Evolutionary conservation across 2,113 vertebrate species (phyloP).

Genomic region (Paramormyrops kingsleyae): DNA sequence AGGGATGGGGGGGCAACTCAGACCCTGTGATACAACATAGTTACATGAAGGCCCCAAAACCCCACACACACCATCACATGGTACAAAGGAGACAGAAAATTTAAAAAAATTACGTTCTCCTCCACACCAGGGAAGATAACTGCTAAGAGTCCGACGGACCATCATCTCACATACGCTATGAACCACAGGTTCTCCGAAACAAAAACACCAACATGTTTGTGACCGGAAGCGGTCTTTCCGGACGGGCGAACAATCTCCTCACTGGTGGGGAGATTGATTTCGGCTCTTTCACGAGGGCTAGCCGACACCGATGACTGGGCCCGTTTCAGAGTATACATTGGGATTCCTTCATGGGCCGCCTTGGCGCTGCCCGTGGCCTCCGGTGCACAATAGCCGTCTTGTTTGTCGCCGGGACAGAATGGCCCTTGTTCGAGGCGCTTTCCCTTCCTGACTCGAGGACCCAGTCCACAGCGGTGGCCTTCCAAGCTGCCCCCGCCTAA

Average conservation of each 20-base stretch:
- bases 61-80: not conserved
- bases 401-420: conserved; percentile 34
- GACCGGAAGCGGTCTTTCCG: not conserved
- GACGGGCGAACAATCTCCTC: conserved; percentile 43
- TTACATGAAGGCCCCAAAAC: not conserved
- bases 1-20: not conserved
- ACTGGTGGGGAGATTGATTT: conserved; percentile 41
- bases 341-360: conserved; percentile 44
- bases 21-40: not conserved
- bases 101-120: too few species aligned
- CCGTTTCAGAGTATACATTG: conserved; percentile 38
- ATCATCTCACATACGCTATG: not conserved
- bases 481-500: conserved; percentile 33
- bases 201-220: not conserved
- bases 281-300: conserved; percentile 46
- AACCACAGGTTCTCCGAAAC: not conserved
- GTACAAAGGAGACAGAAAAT: not conserved
- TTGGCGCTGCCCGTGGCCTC: conserved; percentile 28
- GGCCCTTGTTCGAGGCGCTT: conserved; percentile 30
- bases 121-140: not conserved
- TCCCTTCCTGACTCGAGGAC: conserved; percentile 3
- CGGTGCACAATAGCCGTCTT: conserved; percentile 46
- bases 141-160: not conserved
- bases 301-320: conserved; percentile 43
- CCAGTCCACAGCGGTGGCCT: not conserved